Conservation (phyloP, 1,140 invertebrate genomes). For the Drosophila funebris region DNA sequence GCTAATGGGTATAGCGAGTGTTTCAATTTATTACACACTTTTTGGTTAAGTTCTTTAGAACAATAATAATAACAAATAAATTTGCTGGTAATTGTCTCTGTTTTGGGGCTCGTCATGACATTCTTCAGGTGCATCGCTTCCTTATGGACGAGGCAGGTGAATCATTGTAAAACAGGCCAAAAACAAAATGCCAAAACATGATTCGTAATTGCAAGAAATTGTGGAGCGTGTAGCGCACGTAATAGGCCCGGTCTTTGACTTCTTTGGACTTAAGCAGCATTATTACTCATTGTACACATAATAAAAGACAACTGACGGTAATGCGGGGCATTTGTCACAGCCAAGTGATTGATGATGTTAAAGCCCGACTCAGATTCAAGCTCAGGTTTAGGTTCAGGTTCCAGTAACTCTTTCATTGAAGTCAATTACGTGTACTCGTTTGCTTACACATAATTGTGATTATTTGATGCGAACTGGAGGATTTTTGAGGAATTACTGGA, state of each 20-base stretch:
- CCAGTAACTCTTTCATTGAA: constrained; percentile 23
- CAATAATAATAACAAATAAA: not conserved
- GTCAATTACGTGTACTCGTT: constrained; percentile 21
- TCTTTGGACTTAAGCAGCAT: constrained; percentile 13
- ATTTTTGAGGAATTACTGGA: constrained; percentile 23
- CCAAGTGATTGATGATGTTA: constrained; percentile 61
- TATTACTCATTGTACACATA: constrained; percentile 61
- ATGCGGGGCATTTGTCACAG: constrained; percentile 51
- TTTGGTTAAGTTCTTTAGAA: not conserved
- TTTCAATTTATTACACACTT: not conserved
- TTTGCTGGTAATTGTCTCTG: not conserved
- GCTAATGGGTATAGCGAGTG: not conserved
- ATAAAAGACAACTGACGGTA: constrained; percentile 44
- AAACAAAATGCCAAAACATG: constrained; percentile 7
- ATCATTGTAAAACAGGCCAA: constrained; percentile 50
- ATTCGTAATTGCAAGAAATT: constrained; percentile 47
- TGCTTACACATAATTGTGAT: constrained; percentile 19
- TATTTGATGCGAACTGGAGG: constrained; percentile 24
- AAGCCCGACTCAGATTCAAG: constrained; percentile 21
- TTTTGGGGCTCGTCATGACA: not conserved
- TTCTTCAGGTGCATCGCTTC: constrained; percentile 20
- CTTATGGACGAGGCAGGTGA: constrained; percentile 51
- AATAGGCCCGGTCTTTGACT: constrained; percentile 56
- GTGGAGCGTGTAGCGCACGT: constrained; percentile 66
- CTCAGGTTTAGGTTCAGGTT: too few relatives aligned